phyloP scores from a whole-genome alignment of 2,797 vertebrate genomes.

The Lemur catta region DNA sequence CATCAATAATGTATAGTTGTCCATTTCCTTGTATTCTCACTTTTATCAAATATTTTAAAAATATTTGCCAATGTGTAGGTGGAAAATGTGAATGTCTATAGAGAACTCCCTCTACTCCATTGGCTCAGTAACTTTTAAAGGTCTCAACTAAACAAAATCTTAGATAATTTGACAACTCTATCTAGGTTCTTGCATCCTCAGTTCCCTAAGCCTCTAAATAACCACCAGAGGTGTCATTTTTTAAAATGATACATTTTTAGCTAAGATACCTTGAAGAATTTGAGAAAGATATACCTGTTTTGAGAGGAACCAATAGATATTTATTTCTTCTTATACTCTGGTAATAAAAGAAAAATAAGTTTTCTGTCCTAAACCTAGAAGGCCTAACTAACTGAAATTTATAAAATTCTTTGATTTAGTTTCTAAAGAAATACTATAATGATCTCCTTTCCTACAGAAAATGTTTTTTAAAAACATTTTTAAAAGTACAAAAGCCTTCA shows the following conservation, averaged over 20 bases:
- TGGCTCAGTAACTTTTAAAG: not conserved
- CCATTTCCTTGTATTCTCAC: not conserved
- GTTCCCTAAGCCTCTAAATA: not conserved
- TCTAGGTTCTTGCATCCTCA: not conserved
- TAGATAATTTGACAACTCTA: not conserved
- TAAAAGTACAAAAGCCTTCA: not conserved
- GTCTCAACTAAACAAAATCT: not conserved
- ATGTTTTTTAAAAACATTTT: not conserved
- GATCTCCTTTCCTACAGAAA: not conserved
- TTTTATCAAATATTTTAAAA: not conserved
- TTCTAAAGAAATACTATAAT: slow-evolving; percentile 12
- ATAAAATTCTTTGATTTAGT: not conserved
- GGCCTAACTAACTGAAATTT: not conserved
- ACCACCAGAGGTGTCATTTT: not conserved
- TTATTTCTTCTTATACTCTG: not conserved
- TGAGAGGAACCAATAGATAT: not conserved
- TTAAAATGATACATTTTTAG: not conserved
- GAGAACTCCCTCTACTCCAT: not conserved
- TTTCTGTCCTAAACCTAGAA: not conserved
- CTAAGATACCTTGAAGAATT: not conserved
- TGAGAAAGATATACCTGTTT: not conserved
- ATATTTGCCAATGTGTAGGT: not conserved
- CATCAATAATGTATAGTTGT: not conserved
- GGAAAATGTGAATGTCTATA: not conserved
- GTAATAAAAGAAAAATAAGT: not conserved